phyloP scores from a whole-genome alignment of 2,113 vertebrate genomes.

The Patagioenas fasciata region DNA sequence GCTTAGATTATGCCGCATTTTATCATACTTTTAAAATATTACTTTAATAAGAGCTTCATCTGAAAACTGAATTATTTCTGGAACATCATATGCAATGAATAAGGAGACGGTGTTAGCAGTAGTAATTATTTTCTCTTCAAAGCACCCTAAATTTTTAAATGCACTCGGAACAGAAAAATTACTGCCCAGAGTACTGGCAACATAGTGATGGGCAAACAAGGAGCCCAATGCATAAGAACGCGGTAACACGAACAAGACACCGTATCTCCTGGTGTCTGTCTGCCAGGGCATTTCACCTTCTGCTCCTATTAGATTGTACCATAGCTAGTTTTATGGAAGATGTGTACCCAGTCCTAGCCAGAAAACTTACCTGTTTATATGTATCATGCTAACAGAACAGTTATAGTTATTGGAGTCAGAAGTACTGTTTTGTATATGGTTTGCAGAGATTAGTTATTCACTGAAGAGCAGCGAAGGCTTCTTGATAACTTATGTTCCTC shows the following conservation, averaged over 20 bases:
- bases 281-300: not conserved
- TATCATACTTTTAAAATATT: not conserved
- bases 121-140: not conserved
- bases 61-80: not conserved
- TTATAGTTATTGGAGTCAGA: not conserved
- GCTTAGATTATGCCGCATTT: not conserved
- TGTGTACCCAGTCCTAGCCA: not conserved
- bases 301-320: not conserved
- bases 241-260: not conserved
- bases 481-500: not conserved
- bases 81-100: not conserved
- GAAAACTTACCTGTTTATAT: not conserved
- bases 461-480: not conserved
- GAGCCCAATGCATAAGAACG: not conserved
- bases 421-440: not conserved
- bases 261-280: not conserved
- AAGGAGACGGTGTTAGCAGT: not conserved
- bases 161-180: not conserved
- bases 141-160: not conserved
- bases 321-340: not conserved
- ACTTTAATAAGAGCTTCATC: not conserved
- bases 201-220: not conserved
- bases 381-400: not conserved
- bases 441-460: not conserved
- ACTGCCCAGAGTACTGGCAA: not conserved